These are phyloP conservation scores for Chironex yamaguchii DNA, from an alignment of 30 jellyfish, hydroid and myxozoan genomes.

Conservation along the genomic window DNA sequence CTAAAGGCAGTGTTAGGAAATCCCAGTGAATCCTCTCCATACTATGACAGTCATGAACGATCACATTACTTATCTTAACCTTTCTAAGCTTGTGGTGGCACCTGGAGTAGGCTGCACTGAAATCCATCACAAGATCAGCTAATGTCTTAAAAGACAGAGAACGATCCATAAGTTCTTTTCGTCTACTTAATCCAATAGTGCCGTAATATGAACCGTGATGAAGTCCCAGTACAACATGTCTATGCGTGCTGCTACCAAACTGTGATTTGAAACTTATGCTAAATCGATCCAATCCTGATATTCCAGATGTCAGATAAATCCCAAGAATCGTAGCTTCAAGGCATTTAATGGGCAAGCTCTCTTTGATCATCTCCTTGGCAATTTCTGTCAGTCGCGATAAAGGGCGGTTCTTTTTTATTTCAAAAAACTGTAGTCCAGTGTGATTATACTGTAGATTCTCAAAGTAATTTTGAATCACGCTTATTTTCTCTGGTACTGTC, in stretches of 20 bases:
- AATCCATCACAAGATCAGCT: slow-evolving; percentile 66
- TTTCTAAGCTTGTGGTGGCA: slow-evolving; percentile 76
- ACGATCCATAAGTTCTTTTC: slow-evolving; percentile 79
- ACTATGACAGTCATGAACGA: slow-evolving; percentile 74
- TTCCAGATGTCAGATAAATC: slow-evolving; percentile 75
- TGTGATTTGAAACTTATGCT: slow-evolving; percentile 84
- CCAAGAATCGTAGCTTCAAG: slow-evolving; percentile 87
- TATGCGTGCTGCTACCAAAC: slow-evolving; percentile 65
- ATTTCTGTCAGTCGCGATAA: slow-evolving; percentile 82
- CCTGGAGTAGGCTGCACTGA: slow-evolving; percentile 61
- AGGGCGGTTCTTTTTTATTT: slow-evolving; percentile 79
- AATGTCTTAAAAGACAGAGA: slow-evolving; percentile 71
- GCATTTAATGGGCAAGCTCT: slow-evolving; percentile 89
- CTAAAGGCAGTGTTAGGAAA: slow-evolving; percentile 62
- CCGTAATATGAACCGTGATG: slow-evolving; percentile 69
- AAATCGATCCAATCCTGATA: slow-evolving; percentile 68
- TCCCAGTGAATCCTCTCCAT: slow-evolving; percentile 81
- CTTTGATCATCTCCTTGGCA: slow-evolving; percentile 85
- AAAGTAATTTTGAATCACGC: slow-evolving; percentile 71
- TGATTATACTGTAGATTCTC: slow-evolving; percentile 84
- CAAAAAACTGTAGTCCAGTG: slow-evolving; percentile 89
- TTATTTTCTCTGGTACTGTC: slow-evolving; percentile 49
- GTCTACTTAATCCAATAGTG: slow-evolving; percentile 91
- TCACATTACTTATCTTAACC: slow-evolving; percentile 73
- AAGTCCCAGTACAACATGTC: slow-evolving; percentile 92